These are phyloP conservation scores for Plectrocnemia conspersa DNA, from an alignment of 1,140 invertebrate species.

Conservation along the genomic window DNA sequence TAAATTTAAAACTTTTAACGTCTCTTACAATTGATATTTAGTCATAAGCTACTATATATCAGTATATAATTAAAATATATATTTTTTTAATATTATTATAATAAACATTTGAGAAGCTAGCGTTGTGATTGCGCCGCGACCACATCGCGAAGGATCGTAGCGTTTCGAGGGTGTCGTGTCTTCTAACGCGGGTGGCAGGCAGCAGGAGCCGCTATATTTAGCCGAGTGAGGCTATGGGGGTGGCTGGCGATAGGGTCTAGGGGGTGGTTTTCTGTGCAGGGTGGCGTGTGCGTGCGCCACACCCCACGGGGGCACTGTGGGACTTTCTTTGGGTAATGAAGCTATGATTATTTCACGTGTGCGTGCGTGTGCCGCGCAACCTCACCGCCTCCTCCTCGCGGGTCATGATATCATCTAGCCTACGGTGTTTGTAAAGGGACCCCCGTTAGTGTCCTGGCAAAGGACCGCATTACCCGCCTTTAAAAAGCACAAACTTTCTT, in stretches of 20 bases:
- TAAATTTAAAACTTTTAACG: no score
- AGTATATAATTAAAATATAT: no score
- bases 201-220: slow-evolving; percentile 29
- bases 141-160: slow-evolving; percentile 15
- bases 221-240: not conserved
- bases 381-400: slow-evolving; percentile 2
- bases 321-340: slow-evolving; percentile 31
- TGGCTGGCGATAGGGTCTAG: not conserved
- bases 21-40: no score
- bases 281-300: slow-evolving; percentile 10
- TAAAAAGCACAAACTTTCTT: no score
- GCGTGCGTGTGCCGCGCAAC: slow-evolving; percentile 20
- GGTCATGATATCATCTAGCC: slow-evolving; percentile 14
- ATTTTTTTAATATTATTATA: no score
- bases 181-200: slow-evolving; percentile 19
- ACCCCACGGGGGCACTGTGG: slow-evolving; percentile 14
- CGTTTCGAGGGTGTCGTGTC: not conserved
- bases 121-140: slow-evolving; percentile 15
- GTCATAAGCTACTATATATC: no score
- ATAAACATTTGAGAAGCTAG: no score
- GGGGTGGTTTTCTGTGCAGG: no score
- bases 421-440: not conserved
- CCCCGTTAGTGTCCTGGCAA: no score
- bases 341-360: slow-evolving; percentile 30
- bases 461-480: no score